phyloP scores from a whole-genome alignment of 2,113 vertebrate genomes.

The Tor tambroides region DNA sequence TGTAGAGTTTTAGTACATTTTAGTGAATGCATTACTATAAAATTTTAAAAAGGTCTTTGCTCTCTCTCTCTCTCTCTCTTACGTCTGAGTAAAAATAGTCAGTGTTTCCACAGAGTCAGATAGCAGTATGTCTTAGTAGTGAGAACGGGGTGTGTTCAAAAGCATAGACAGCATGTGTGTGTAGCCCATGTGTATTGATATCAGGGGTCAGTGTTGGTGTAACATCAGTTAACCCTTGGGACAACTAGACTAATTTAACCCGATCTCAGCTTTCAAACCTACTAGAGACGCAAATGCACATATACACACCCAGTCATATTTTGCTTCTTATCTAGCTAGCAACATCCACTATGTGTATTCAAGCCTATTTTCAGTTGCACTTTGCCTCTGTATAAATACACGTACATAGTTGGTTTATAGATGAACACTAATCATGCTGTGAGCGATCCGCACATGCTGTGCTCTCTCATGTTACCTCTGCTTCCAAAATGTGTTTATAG shows the following conservation, averaged over 20 bases:
- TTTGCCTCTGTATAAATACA: slow-evolving; percentile 2
- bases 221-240: slow-evolving; percentile 11
- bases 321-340: slow-evolving; percentile 2
- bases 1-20: too few relatives aligned
- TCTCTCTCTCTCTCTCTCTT: background rate
- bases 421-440: background rate
- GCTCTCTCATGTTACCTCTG: slow-evolving; percentile 13
- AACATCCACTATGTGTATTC: background rate
- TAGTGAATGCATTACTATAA: background rate
- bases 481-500: slow-evolving; percentile 9
- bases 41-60: background rate
- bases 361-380: slow-evolving; percentile 17
- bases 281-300: background rate
- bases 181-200: slow-evolving; percentile 1
- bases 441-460: background rate
- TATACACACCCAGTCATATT: background rate
- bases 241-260: slow-evolving; percentile 23
- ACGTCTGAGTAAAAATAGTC: slow-evolving; percentile 30
- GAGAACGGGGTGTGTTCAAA: background rate
- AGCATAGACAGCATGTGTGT: background rate
- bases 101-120: slow-evolving; percentile 38
- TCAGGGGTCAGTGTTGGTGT: slow-evolving; percentile 2
- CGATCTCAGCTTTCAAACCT: background rate
- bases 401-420: background rate
- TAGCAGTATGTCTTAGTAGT: slow-evolving; percentile 15